Evolutionary conservation across 2,113 vertebrate genomes (phyloP), one percentile per base, ranked within the genome.

Genomic region (Albula goreensis): DNA sequence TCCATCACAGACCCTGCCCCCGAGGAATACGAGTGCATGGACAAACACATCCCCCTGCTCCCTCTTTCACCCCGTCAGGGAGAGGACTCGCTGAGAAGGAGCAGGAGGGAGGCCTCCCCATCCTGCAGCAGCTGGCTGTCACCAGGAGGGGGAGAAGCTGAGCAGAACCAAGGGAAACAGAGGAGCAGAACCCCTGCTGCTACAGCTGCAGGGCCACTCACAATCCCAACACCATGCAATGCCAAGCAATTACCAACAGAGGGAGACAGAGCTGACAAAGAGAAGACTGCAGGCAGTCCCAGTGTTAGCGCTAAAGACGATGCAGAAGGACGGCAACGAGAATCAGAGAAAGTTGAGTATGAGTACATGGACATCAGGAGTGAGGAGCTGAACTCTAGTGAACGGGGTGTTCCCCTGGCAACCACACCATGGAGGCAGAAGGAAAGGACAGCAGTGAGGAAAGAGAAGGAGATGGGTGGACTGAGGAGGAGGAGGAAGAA

Each of bases 21-120:
- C 7, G 96, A 97, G 50, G 97, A 97, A 74, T 98, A 98, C 82
- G 97, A 98, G 90, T 95, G 97, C 88, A 98, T 98, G 96, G 96
- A 92, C 88, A 95, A 93, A 90, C 92, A 90, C 86, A 86, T 81
- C 5, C 56, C 22, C 19, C 50, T 83, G 88, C 70, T 85, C 57
- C 56, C 83, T 19, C 77, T 50, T 78, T 89, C 86, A 0, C 80
- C 82, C 74, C 89, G 77, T 81, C 89, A 87, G 10, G 56, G 53
- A 15, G 86, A 90, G 0, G 15, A 63, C 4, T 17, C 25, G 60
- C 57, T 25, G 56, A 80, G 82, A 17, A 70, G 49, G 41, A 77
- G 31, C 86, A 85, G 84, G 86, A 83, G n/a, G 6, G 85, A 88
- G 84, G 80, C 84, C 8, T 74, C 90, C 49, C 87, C 91, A 11